A percentile compares a stretch with the other conserved stretches of the same genome.
phyloP scores from a whole-genome alignment of 37 sponge, comb jelly and placozoan species.

The Mnemiopsis leidyi region DNA sequence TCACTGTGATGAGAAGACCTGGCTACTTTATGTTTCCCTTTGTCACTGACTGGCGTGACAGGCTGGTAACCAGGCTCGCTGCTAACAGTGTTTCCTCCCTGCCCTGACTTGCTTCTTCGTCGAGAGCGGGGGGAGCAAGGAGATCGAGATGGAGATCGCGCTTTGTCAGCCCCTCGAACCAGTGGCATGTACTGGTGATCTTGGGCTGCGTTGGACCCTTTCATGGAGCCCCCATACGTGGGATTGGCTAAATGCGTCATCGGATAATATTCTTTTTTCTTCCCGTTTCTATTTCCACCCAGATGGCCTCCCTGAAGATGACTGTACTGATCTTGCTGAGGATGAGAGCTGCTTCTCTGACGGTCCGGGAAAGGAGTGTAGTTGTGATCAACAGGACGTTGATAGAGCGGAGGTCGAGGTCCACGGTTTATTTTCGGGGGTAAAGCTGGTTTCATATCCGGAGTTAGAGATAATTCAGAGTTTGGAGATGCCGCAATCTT shows the following conservation, averaged over 20 bases:
- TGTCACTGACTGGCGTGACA: background rate
- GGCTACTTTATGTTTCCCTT: background rate
- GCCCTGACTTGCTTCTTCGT: background rate
- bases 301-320: background rate
- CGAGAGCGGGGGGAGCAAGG: background rate
- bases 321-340: background rate
- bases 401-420: background rate
- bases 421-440: background rate
- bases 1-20: background rate
- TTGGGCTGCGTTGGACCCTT: background rate
- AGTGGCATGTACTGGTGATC: conserved; percentile 26
- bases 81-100: background rate
- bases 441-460: background rate
- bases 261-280: background rate
- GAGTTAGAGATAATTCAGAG: background rate
- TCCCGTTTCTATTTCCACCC: background rate
- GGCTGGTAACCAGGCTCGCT: background rate
- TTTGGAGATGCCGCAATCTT: background rate
- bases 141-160: background rate
- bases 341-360: background rate
- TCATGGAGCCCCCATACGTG: background rate
- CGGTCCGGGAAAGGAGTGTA: background rate
- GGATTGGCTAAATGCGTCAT: background rate
- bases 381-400: background rate
- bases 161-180: background rate